A percentile compares a stretch with the other conserved stretches of the same genome.
Evolutionary conservation across 2,113 vertebrate species (phyloP).

Genomic region (Globicephala melas): DNA sequence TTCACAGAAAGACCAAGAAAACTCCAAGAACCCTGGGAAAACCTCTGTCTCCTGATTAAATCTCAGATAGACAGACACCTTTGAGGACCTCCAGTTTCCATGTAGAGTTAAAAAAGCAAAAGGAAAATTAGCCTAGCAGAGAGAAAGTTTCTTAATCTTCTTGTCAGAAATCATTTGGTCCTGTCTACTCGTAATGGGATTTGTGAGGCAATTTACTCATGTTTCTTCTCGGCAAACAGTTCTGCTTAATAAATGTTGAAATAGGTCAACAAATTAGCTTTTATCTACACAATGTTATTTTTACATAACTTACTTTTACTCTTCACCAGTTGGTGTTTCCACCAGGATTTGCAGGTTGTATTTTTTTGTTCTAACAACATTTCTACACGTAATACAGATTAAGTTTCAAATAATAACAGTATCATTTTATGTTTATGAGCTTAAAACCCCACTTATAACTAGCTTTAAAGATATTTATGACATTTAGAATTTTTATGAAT

Average conservation of each 20-base stretch:
- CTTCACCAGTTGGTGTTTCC: not conserved
- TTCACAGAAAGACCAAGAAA: not conserved
- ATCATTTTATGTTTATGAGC: not conserved
- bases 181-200: not conserved
- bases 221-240: not conserved
- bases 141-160: not conserved
- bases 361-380: not conserved
- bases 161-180: slow-evolving; percentile 29
- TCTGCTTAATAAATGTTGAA: not conserved
- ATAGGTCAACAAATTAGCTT: slow-evolving; percentile 23
- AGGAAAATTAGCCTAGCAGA: not conserved
- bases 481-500: not conserved
- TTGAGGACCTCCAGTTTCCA: not conserved
- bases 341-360: not conserved
- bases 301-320: slow-evolving; percentile 19
- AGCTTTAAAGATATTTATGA: not conserved
- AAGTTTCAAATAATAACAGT: not conserved
- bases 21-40: not conserved
- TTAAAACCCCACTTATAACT: not conserved
- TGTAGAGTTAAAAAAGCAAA: not conserved
- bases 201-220: not conserved
- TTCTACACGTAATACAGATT: not conserved
- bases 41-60: not conserved
- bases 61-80: not conserved
- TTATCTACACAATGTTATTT: not conserved